A percentile compares a stretch with the other conserved stretches of the same genome.
Evolutionary conservation across 1,140 invertebrate genomes (phyloP).

Genomic region (Drosophila mayri): DNA sequence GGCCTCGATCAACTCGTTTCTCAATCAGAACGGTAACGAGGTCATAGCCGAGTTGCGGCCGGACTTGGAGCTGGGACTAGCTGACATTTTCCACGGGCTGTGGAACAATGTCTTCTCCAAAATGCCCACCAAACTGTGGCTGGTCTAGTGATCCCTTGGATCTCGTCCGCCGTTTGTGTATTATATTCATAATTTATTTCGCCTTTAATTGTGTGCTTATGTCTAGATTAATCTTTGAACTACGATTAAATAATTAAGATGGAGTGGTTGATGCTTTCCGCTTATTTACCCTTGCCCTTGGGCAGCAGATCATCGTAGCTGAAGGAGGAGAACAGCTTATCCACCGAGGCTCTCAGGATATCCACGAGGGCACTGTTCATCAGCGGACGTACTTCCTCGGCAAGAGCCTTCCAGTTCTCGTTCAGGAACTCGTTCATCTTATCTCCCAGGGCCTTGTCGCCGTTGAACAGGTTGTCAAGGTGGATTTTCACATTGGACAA

Average conservation of each 20-base stretch:
- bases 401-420: slow-evolving; percentile 87
- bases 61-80: slow-evolving; percentile 90
- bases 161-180: slow-evolving; percentile 12
- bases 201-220: slow-evolving; percentile 39
- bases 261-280: background rate
- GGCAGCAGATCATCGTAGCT: slow-evolving; percentile 78
- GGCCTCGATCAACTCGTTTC: slow-evolving; percentile 86
- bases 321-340: slow-evolving; percentile 85
- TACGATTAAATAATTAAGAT: slow-evolving; percentile 50
- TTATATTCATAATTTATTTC: slow-evolving; percentile 68
- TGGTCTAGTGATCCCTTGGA: slow-evolving; percentile 77
- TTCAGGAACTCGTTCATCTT: slow-evolving; percentile 88
- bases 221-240: slow-evolving; percentile 39
- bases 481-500: slow-evolving; percentile 87
- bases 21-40: slow-evolving; percentile 93
- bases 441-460: slow-evolving; percentile 88
- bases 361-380: slow-evolving; percentile 86
- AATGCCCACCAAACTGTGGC: slow-evolving; percentile 91
- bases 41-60: slow-evolving; percentile 94
- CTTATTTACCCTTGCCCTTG: slow-evolving; percentile 13
- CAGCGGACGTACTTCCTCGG: slow-evolving; percentile 87
- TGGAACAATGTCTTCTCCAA: slow-evolving; percentile 91
- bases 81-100: slow-evolving; percentile 91
- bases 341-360: slow-evolving; percentile 87
- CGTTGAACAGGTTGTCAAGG: slow-evolving; percentile 90